Percentiles rank a stretch among this genome's conserved stretches.
These are phyloP conservation scores for Trichechus manatus DNA, from an alignment of 2,113 vertebrate genomes.

Conservation along the genomic window DNA sequence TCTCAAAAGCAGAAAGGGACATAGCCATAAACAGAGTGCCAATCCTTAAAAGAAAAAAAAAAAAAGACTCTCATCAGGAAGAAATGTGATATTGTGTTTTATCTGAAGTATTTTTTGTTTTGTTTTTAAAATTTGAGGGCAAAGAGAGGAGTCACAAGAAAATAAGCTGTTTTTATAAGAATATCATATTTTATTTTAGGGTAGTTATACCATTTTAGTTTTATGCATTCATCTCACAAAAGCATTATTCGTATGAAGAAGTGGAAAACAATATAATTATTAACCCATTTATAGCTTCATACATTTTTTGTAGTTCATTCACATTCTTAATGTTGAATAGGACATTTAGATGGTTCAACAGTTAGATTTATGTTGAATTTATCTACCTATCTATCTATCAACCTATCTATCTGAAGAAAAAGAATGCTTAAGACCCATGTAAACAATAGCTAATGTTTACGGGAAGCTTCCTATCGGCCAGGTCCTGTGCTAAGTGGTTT, in stretches of 20 bases:
- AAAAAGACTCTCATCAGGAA: neutral
- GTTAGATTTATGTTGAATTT: neutral
- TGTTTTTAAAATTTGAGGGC: constrained; percentile 47
- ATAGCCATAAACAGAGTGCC: neutral
- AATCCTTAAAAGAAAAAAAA: constrained; percentile 2
- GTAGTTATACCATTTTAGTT: constrained; percentile 13
- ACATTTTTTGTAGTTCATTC: neutral
- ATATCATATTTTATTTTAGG: neutral
- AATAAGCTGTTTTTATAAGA: neutral
- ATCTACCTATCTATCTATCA: neutral
- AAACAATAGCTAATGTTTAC: neutral
- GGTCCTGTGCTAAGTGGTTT: neutral
- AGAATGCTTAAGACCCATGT: neutral
- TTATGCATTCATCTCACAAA: constrained; percentile 51
- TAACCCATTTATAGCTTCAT: neutral
- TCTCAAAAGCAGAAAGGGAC: neutral
- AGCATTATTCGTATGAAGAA: neutral
- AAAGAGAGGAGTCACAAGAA: constrained; percentile 22
- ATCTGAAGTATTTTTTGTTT: neutral
- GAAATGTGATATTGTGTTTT: neutral
- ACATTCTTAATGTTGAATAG: neutral
- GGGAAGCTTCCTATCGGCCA: neutral
- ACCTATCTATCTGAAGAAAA: neutral
- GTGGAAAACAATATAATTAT: neutral
- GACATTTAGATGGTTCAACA: neutral